Conservation (phyloP, 53 echinoderm and acorn worm species). For the Pentamera pediparva region DNA sequence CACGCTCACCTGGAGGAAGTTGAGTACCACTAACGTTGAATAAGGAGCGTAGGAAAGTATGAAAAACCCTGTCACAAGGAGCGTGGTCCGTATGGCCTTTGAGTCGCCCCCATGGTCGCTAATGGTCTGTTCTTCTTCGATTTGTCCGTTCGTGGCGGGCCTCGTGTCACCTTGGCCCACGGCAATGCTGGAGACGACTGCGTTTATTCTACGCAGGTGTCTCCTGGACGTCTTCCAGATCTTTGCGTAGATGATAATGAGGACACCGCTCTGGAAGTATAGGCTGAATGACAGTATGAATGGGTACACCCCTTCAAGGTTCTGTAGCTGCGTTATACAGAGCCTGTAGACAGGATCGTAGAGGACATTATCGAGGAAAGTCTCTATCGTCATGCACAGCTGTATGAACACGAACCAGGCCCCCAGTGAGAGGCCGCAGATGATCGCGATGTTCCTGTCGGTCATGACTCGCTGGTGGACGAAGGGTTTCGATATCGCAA, state of each 20-base stretch:
- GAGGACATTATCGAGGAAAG: slow-evolving; percentile 4
- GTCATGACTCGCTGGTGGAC: slow-evolving; percentile 9
- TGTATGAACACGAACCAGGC: slow-evolving; percentile 13
- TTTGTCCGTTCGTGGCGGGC: background rate
- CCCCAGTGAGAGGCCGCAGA: background rate
- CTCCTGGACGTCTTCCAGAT: slow-evolving; percentile 7
- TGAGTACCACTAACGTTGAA: slow-evolving; percentile 2
- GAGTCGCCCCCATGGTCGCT: background rate
- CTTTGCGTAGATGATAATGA: background rate
- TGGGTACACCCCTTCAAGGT: slow-evolving; percentile 4
- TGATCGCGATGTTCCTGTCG: background rate
- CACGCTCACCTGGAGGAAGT: background rate
- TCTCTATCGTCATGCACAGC: slow-evolving; percentile 8
- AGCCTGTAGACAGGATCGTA: background rate
- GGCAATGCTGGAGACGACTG: background rate
- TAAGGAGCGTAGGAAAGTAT: slow-evolving; percentile 18
- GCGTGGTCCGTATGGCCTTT: slow-evolving; percentile 1
- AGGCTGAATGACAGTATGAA: slow-evolving; percentile 23
- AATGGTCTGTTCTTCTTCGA: background rate
- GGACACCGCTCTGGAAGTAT: background rate
- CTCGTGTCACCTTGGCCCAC: background rate
- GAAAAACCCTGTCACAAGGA: slow-evolving; percentile 14
- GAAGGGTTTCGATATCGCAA: slow-evolving; percentile 24
- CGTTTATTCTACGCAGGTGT: slow-evolving; percentile 10
- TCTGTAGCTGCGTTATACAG: slow-evolving; percentile 17